Base-by-base conservation (phyloP, 1,140 invertebrate species). In the Bathynomus jamesi region DNA sequence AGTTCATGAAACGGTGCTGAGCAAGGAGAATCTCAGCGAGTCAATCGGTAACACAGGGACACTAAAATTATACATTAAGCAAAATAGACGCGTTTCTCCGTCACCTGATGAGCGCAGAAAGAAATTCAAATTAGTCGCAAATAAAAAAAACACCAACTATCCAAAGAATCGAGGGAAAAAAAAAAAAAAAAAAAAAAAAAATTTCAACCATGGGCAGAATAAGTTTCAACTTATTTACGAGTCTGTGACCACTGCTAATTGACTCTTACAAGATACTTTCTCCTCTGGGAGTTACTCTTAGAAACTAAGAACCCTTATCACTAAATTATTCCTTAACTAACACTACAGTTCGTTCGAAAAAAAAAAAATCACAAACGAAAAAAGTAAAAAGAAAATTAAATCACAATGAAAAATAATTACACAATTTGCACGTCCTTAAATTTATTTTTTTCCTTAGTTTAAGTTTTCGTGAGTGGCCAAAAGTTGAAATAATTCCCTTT, bases 41-140 rank as follows among this genome's bases (percentile, higher is more conserved):
- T 53, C 40, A 53, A 53, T 53, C 40, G 40, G 40, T 53, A 53
- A 53, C 40, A 53, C 40, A 53, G 40, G n/a, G n/a, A n/a, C n/a
- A n/a, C n/a, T n/a, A n/a, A n/a, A n/a, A n/a, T n/a, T n/a, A n/a
- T n/a, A n/a, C n/a, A n/a, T n/a, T n/a, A n/a, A n/a, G n/a, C n/a
- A n/a, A n/a, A n/a, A n/a, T n/a, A n/a, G n/a, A n/a, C n/a, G n/a
- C n/a, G n/a, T n/a, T n/a, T n/a, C n/a, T n/a, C n/a, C n/a, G n/a
- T n/a, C n/a, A n/a, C n/a, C n/a, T n/a, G n/a, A n/a, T n/a, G n/a
- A n/a, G n/a, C n/a, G n/a, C n/a, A n/a, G n/a, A n/a, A n/a, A n/a
- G n/a, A n/a, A n/a, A n/a, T n/a, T n/a, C n/a, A n/a, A n/a, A n/a
- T n/a, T n/a, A n/a, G n/a, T n/a, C n/a, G n/a, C n/a, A n/a, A n/a